phyloP scores from a whole-genome alignment of 2,797 vertebrate genomes.

The Lates japonicus region DNA sequence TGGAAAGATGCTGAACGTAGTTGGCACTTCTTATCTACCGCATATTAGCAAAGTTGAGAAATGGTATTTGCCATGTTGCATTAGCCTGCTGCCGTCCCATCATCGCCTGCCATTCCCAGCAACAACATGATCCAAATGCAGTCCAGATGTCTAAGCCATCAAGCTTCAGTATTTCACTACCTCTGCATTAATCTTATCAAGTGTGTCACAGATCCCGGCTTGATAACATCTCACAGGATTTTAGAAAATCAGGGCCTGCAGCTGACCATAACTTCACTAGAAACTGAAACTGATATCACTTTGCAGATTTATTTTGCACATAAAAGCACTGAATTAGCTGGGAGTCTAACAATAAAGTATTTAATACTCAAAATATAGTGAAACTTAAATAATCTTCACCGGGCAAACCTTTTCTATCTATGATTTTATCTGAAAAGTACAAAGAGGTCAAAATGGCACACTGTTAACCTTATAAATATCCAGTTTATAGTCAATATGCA shows the following conservation, averaged over 20 bases:
- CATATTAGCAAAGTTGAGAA: conserved; percentile 74
- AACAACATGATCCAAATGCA: conserved; percentile 85
- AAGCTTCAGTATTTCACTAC: conserved; percentile 84
- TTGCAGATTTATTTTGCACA: conserved; percentile 43
- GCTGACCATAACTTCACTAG: conserved; percentile 69
- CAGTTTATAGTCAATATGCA: background rate
- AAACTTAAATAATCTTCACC: background rate
- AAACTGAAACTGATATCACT: conserved; percentile 42
- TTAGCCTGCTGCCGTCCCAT: conserved; percentile 81
- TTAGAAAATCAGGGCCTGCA: conserved; percentile 67
- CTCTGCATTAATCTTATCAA: conserved; percentile 84
- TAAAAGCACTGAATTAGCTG: conserved; percentile 17
- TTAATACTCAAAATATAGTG: conserved; percentile 8
- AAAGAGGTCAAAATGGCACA: conserved; percentile 5
- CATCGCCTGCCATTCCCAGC: conserved; percentile 81
- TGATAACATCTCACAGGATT: conserved; percentile 82
- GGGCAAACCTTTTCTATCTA: background rate
- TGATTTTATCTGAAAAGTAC: background rate
- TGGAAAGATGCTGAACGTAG: conserved; percentile 63
- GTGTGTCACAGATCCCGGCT: conserved; percentile 81
- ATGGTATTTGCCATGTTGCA: conserved; percentile 81
- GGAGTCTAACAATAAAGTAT: conserved; percentile 26
- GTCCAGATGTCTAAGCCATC: conserved; percentile 87
- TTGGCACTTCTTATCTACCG: conserved; percentile 82
- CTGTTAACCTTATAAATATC: background rate